Conservation (phyloP, 2,888 invertebrate genomes). For the Thumatha senex region DNA sequence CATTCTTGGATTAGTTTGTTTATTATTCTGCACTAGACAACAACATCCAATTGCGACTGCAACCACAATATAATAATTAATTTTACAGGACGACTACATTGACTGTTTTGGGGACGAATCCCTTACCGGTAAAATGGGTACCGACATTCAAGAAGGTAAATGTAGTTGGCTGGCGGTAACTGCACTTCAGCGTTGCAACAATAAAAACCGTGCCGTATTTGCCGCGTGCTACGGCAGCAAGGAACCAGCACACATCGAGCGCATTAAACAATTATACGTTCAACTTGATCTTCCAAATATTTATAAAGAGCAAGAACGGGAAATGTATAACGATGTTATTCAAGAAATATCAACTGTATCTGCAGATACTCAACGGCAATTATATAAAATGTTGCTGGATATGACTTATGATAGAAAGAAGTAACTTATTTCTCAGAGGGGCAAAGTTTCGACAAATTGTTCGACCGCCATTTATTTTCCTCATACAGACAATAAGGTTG, state of each 20-base stretch:
- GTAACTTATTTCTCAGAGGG: neutral
- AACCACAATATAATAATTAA: neutral
- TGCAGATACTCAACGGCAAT: conserved; percentile 78
- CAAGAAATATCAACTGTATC: conserved; percentile 32
- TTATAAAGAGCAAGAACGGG: conserved; percentile 88
- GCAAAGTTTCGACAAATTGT: no score
- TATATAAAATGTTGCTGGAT: conserved; percentile 89
- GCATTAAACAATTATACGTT: conserved; percentile 66
- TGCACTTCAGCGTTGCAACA: conserved; percentile 88
- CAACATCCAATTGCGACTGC: no score
- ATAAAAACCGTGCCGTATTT: conserved; percentile 84
- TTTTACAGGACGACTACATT: conserved; percentile 89
- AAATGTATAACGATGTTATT: conserved; percentile 87
- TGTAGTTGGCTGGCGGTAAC: conserved; percentile 96
- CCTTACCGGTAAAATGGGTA: conserved; percentile 93
- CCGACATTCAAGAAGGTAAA: conserved; percentile 96
- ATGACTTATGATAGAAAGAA: conserved; percentile 84
- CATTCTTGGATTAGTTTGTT: no score
- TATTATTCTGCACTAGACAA: no score
- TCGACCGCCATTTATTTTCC: no score
- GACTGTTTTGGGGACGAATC: conserved; percentile 93
- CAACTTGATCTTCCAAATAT: conserved; percentile 88
- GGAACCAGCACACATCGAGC: conserved; percentile 85
- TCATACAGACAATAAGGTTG: no score
- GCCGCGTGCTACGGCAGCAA: conserved; percentile 88